A percentile compares a stretch with the other conserved stretches of the same genome.
Conservation (phyloP, 2,888 invertebrate species). For the Meghimatium bilineatum region DNA sequence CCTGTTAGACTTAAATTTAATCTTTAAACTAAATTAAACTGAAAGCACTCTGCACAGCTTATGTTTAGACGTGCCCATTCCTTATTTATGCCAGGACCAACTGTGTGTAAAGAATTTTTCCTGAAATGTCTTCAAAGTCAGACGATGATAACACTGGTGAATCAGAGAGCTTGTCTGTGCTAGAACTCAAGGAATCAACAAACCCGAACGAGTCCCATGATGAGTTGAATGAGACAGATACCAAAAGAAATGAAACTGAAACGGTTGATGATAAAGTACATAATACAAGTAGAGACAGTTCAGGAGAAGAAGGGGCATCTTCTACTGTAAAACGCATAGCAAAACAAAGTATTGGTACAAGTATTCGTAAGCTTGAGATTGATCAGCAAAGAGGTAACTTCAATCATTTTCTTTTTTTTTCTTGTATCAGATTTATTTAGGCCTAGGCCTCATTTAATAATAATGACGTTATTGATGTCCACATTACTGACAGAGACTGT, state of each 20-base stretch:
- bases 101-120: not conserved
- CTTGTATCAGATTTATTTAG: too few species aligned
- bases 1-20: too few species aligned
- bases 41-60: too few species aligned
- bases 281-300: not conserved
- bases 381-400: slow-evolving; percentile 9
- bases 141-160: not conserved
- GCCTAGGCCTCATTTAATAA: too few species aligned
- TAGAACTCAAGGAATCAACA: not conserved
- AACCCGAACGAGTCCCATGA: not conserved
- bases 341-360: not conserved
- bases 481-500: too few species aligned
- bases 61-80: too few species aligned
- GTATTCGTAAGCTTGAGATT: not conserved
- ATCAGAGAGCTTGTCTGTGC: not conserved
- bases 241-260: not conserved
- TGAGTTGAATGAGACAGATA: too few species aligned
- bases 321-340: not conserved
- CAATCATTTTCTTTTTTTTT: too few species aligned
- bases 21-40: too few species aligned
- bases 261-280: not conserved
- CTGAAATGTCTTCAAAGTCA: not conserved
- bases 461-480: too few species aligned
- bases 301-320: not conserved
- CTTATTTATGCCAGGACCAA: too few species aligned